Evolutionary conservation across 1,140 invertebrate species (phyloP).

Genomic region (Drosophila lowei): DNA sequence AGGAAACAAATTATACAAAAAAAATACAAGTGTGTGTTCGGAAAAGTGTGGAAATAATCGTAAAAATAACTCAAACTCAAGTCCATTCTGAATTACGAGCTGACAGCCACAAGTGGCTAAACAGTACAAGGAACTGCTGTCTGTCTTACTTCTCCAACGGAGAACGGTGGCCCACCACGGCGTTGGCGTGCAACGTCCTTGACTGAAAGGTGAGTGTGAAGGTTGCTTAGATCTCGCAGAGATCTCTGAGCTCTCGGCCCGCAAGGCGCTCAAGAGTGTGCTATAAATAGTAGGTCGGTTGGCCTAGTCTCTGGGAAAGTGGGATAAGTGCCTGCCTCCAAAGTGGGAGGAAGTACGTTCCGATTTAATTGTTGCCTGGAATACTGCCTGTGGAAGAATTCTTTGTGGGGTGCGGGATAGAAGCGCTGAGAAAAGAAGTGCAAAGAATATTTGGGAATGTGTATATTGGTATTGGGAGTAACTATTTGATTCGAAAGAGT

Average conservation of each 20-base stretch:
- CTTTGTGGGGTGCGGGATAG: no score
- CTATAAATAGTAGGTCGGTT: constrained; percentile 12
- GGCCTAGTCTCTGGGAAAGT: constrained; percentile 6
- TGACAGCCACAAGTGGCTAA: constrained; percentile 70
- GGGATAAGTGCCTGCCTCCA: constrained; percentile 1
- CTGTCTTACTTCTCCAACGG: constrained; percentile 21
- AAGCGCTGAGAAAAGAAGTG: no score
- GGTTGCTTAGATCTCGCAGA: constrained; percentile 30
- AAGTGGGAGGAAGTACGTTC: constrained; percentile 4
- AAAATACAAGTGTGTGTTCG: constrained; percentile 25
- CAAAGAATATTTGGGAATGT: no score
- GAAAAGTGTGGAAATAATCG: constrained; percentile 58
- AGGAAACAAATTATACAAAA: constrained; percentile 27
- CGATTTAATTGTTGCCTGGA: neutral
- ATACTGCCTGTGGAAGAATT: neutral
- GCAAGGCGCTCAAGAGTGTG: constrained; percentile 17
- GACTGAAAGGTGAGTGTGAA: constrained; percentile 74
- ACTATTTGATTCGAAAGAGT: no score
- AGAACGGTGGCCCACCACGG: constrained; percentile 41
- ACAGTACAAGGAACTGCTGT: constrained; percentile 60
- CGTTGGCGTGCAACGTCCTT: constrained; percentile 63
- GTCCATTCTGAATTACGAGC: constrained; percentile 58
- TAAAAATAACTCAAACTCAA: constrained; percentile 74
- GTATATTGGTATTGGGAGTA: no score
- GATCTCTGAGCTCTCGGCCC: constrained; percentile 2